A percentile compares a stretch with the other conserved stretches of the same genome.
Conservation (phyloP, 2,113 vertebrate species). For the Notarius lentiginosus region DNA sequence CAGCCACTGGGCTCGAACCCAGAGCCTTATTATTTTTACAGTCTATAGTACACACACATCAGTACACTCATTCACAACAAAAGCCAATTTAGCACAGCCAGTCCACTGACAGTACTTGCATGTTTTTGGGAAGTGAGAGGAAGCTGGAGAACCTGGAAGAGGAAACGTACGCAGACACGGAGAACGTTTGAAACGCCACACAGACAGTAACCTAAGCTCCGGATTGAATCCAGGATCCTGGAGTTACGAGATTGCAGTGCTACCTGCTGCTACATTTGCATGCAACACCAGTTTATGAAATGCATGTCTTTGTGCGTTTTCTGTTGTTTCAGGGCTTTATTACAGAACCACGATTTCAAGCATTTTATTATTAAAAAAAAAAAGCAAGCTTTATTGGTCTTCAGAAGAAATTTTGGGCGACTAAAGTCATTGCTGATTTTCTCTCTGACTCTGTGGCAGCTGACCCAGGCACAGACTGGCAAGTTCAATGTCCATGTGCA, state of each 20-base stretch:
- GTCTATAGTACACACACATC: background rate
- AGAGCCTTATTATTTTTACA: no score
- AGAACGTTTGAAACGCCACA: background rate
- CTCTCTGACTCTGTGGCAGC: slow-evolving; percentile 65
- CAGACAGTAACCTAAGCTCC: background rate
- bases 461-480: slow-evolving; percentile 86
- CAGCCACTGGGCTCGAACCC: no score
- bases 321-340: background rate
- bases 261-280: background rate
- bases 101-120: background rate
- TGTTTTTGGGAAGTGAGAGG: background rate
- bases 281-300: background rate
- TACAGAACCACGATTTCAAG: background rate
- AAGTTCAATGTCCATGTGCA: slow-evolving; percentile 95
- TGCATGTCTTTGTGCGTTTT: background rate
- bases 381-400: background rate
- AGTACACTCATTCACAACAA: background rate
- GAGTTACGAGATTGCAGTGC: background rate
- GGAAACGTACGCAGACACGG: no score
- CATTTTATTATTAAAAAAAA: background rate
- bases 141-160: background rate
- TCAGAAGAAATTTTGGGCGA: background rate
- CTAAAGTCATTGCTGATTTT: background rate
- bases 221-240: background rate
- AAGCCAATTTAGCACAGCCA: background rate